Evolutionary conservation across 2,888 invertebrate species (phyloP).

Genomic region (Zygothrica quintamaculata): DNA sequence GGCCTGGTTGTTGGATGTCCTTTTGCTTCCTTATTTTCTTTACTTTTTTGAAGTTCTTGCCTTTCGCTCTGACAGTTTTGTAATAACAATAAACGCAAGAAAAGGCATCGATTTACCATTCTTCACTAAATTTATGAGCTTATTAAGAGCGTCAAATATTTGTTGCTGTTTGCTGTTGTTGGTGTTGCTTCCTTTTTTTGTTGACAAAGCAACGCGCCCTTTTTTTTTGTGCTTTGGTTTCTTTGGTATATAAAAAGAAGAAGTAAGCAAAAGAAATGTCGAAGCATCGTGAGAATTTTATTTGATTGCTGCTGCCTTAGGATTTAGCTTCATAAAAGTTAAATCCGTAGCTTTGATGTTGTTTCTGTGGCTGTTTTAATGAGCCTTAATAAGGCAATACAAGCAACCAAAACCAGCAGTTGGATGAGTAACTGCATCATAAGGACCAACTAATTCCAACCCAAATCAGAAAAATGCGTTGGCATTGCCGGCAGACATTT

Average conservation of each 20-base stretch:
- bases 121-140: constrained; percentile 76
- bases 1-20: constrained; percentile 16
- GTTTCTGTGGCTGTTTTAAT: constrained; percentile 50
- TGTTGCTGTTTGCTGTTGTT: too few relatives aligned
- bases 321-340: constrained; percentile 26
- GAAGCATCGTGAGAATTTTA: constrained; percentile 46
- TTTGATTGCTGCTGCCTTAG: constrained; percentile 59
- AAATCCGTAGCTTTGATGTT: constrained; percentile 50
- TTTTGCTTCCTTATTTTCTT: constrained; percentile 10
- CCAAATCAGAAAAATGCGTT: constrained; percentile 64
- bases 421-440: constrained; percentile 56
- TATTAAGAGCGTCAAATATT: constrained; percentile 56
- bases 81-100: constrained; percentile 74
- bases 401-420: constrained; percentile 11
- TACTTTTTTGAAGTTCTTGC: constrained; percentile 36
- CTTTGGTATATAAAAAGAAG: too few relatives aligned
- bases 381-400: constrained; percentile 65
- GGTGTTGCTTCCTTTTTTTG: constrained; percentile 41
- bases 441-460: constrained; percentile 64
- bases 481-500: constrained; percentile 51
- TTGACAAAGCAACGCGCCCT: constrained; percentile 44
- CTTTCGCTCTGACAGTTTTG: constrained; percentile 63
- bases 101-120: constrained; percentile 76
- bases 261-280: constrained; percentile 6
- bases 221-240: constrained; percentile 19